These are phyloP conservation scores for Heliconius melpomene DNA, from an alignment of 1,140 invertebrate genomes.

Conservation along the genomic window DNA sequence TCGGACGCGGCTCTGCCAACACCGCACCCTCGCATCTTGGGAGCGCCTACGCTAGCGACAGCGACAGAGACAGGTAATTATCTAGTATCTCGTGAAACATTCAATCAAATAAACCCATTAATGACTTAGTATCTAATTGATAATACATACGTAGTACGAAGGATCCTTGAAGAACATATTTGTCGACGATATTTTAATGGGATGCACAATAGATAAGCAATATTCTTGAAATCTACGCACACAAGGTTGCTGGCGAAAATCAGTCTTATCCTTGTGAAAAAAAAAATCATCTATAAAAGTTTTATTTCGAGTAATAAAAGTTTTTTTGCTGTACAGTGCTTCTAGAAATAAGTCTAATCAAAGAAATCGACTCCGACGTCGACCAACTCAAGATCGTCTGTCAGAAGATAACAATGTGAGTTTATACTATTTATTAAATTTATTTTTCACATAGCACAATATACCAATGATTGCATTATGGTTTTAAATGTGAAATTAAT, in stretches of 20 bases:
- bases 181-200: no score
- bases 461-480: no score
- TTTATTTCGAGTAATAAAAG: background rate
- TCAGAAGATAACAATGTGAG: constrained; percentile 65
- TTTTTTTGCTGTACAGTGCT: constrained; percentile 50
- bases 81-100: background rate
- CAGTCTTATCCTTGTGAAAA: no score
- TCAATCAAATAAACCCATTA: background rate
- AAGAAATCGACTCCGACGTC: constrained; percentile 62
- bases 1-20: constrained; percentile 50
- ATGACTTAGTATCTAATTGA: no score
- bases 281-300: no score
- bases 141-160: no score
- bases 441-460: no score
- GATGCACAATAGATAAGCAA: no score
- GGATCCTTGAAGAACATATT: no score
- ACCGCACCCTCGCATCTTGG: constrained; percentile 54
- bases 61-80: constrained; percentile 71
- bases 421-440: background rate
- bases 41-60: constrained; percentile 67
- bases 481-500: no score
- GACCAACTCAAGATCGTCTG: constrained; percentile 61
- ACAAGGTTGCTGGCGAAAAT: no score
- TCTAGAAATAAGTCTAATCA: constrained; percentile 72
- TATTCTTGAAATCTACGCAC: no score